These are phyloP conservation scores for Grammatotria lemairii DNA, from an alignment of 2,113 vertebrate species.

Conservation along the genomic window DNA sequence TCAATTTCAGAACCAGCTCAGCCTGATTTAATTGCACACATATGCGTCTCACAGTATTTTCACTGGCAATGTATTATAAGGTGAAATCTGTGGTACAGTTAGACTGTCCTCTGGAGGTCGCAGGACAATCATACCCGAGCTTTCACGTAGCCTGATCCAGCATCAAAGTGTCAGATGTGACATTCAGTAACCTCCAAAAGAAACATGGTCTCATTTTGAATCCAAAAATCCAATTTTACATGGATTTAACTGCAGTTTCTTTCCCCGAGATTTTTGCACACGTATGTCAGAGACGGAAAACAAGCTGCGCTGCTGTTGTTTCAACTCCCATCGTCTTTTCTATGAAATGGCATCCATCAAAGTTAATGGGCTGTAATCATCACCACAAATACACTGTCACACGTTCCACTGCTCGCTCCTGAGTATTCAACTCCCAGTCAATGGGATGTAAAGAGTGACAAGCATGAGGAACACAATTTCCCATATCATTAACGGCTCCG, in stretches of 20 bases:
- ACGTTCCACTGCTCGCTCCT: slow-evolving; percentile 42
- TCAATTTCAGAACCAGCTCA: slow-evolving; percentile 17
- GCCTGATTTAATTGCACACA: slow-evolving; percentile 4
- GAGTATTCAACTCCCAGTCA: slow-evolving; percentile 61
- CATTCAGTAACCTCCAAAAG: slow-evolving; percentile 45
- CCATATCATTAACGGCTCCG: slow-evolving; percentile 38
- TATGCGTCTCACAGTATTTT: neutral
- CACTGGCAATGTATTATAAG: neutral
- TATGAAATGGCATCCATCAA: slow-evolving; percentile 60
- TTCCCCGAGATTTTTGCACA: neutral
- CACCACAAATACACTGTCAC: slow-evolving; percentile 58
- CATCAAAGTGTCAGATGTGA: slow-evolving; percentile 9
- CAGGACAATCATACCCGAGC: neutral
- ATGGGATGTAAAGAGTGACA: slow-evolving; percentile 58
- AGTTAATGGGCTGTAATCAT: slow-evolving; percentile 69
- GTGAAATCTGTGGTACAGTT: neutral
- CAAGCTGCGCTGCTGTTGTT: slow-evolving; percentile 4
- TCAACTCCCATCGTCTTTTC: slow-evolving; percentile 32
- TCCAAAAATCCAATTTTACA: slow-evolving; percentile 25
- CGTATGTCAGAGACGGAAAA: slow-evolving; percentile 30
- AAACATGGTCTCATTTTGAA: slow-evolving; percentile 9
- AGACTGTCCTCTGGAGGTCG: slow-evolving; percentile 16
- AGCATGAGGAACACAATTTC: slow-evolving; percentile 46
- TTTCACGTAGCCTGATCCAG: neutral
- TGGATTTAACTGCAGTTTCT: neutral